phyloP scores from a whole-genome alignment of 2,113 vertebrate species.

The Nycticryphes semicollaris region DNA sequence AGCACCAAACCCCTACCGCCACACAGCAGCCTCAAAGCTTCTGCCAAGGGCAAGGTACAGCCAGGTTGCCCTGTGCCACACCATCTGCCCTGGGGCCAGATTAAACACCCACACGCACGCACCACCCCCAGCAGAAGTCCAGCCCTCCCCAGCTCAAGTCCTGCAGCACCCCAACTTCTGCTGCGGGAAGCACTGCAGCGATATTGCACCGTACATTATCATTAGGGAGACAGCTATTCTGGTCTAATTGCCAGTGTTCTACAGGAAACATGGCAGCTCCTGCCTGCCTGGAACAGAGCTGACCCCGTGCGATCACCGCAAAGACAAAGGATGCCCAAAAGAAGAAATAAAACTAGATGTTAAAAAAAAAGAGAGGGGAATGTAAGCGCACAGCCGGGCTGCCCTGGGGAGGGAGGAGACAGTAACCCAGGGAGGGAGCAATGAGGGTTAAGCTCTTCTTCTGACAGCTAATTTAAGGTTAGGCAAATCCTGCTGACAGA shows the following conservation, averaged over 20 bases:
- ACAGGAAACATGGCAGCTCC: background rate
- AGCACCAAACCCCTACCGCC: rapidly evolving
- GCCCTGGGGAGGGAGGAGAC: background rate
- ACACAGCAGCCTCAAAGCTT: rapidly evolving
- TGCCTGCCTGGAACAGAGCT: background rate
- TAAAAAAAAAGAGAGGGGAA: background rate
- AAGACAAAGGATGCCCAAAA: background rate
- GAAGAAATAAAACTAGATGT: background rate
- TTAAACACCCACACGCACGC: no score
- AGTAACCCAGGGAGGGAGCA: background rate
- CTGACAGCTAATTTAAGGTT: slow-evolving; percentile 35
- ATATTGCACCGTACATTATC: rapidly evolving
- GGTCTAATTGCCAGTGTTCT: background rate
- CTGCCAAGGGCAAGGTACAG: background rate
- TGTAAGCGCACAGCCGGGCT: background rate
- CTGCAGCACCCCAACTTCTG: background rate
- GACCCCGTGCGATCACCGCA: background rate
- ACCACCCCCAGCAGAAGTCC: background rate
- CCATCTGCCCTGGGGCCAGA: background rate
- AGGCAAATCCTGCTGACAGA: slow-evolving; percentile 39
- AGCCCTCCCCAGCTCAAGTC: no score
- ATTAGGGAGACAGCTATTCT: background rate
- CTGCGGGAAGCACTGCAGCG: background rate
- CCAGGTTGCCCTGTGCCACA: rapidly evolving
- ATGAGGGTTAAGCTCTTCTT: slow-evolving; percentile 20